Evolutionary conservation across 2,113 vertebrate genomes (phyloP), one percentile per base, ranked within the genome.

Genomic region (Capreolus pygargus): DNA sequence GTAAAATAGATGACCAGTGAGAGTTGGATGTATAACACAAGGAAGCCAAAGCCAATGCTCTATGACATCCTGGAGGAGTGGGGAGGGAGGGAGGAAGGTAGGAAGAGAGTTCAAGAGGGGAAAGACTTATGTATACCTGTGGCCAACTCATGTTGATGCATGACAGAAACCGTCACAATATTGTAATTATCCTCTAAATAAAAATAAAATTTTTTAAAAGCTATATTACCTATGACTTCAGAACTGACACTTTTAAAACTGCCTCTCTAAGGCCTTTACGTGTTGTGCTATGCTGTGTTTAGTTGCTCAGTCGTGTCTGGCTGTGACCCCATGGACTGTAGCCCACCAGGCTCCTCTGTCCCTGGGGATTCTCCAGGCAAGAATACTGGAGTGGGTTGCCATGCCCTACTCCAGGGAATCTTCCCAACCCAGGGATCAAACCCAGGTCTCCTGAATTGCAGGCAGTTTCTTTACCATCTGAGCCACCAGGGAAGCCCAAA

Each of bases 251-350:
- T 79, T 64, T 86, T 82, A 39, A 86, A 95, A 19, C 6, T 60
- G 28, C 52, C n/a, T 85, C 58, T 64, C 54, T 36, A 36, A 70
- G 67, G 67, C n/a, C 67, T 23, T 23, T 23, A 5, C 39, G 61
- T 70, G n/a, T 36, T 39, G n/a, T 21, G 9, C 67, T 70, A 12
- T 21, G n/a, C 67, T 36, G n/a, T 39, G n/a, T 36, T 70, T 70
- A 23, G 4, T 70, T 0, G 0, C n/a, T 70, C n/a, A 36, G n/a
- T 23, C 4, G 0, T 39, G n/a, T 70, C 67, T 36, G 61, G n/a
- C 61, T 19, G 9, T 23, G 10, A 39, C n/a, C 19, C 67, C 67
- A 70, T 6, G n/a, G 67, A 70, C 55, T 57, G 55, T 25, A 57
- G 55, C 55, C 55, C 55, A 57, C 55, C 55, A 23, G n/a, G 19